These are phyloP conservation scores for Eristalinus sepulchralis DNA, from an alignment of 2,888 invertebrate species.

Conservation along the genomic window DNA sequence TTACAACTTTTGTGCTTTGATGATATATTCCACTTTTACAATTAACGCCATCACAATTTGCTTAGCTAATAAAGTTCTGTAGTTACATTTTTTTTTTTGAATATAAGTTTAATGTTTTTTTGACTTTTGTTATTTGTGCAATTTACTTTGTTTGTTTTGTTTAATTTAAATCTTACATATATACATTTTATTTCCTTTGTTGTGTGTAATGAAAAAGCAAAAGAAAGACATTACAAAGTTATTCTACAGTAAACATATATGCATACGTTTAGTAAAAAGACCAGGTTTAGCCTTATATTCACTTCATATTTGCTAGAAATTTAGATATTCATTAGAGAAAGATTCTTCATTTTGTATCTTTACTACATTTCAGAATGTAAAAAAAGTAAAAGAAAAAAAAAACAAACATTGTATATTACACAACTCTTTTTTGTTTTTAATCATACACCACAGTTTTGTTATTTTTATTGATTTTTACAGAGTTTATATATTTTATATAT, in stretches of 20 bases:
- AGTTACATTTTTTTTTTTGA: slow-evolving; percentile 40
- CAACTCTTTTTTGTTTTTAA: slow-evolving; percentile 47
- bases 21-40: slow-evolving; percentile 55
- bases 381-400: slow-evolving; percentile 23
- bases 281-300: slow-evolving; percentile 63
- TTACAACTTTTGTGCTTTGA: slow-evolving; percentile 46
- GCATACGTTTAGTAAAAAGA: slow-evolving; percentile 28
- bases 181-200: slow-evolving; percentile 39
- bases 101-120: slow-evolving; percentile 51
- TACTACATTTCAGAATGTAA: slow-evolving; percentile 37
- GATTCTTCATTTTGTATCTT: slow-evolving; percentile 50
- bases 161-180: slow-evolving; percentile 30
- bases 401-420: slow-evolving; percentile 63
- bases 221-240: slow-evolving; percentile 60
- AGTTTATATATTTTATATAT: slow-evolving; percentile 55
- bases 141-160: slow-evolving; percentile 54
- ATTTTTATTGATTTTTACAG: slow-evolving; percentile 62
- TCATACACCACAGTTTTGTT: slow-evolving; percentile 67
- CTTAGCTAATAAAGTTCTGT: slow-evolving; percentile 63
- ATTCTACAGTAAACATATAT: slow-evolving; percentile 44
- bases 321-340: slow-evolving; percentile 52
- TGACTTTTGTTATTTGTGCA: slow-evolving; percentile 59
- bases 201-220: slow-evolving; percentile 61
- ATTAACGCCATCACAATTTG: slow-evolving; percentile 71
- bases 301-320: slow-evolving; percentile 54